Base-by-base conservation (phyloP, 2,888 invertebrate species). In the Cryptosula pallasiana region DNA sequence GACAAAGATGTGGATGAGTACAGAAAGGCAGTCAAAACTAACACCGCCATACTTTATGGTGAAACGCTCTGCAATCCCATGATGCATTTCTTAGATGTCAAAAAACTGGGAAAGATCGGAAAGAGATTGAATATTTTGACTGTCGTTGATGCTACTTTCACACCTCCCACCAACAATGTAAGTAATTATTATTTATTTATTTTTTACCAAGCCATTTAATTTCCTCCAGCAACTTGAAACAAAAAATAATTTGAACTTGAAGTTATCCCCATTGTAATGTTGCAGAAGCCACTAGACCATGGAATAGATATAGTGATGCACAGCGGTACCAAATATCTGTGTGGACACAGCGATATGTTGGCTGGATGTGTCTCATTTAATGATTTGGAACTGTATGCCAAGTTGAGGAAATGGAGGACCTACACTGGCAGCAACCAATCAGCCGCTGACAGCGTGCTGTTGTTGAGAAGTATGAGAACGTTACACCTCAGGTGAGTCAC, bases 401-500 rank as follows among this genome's bases (percentile, higher is more conserved):
- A 73, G 5, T 75, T 81, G 73, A 80, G 79, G 69, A 73, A 76
- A 9, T 77, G 77, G 71, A 78, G 79, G 71, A 75, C 75, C 1
- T 77, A 77, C 0, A 72, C 79, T n/a, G 82, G 83, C 1, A 75
- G 72, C 3, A 71, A 74, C 0, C 71, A 79, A 79, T 78, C 79
- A 1, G 78, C 80, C 20, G 78, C 78, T 63, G 80, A 79, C 69
- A 78, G 78, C 20, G 78, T 78, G 70, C 75, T 80, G 25, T 58
- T 81, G 13, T 71, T 79, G 0, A 79, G 86, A 32, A 94, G 97
- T 80, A 86, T 98, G 74, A 98, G 97, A 87, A 99, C 98, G 0
- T 87, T 99, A 34, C 91, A 92, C 2, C 79, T 98, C 34, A 88
- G 98, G 72, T 63, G 32, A 32, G 32, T 25, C 57, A n/a, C n/a